These are phyloP conservation scores for Thryonomys swinderianus DNA, from an alignment of 2,113 vertebrate genomes.

Conservation along the genomic window DNA sequence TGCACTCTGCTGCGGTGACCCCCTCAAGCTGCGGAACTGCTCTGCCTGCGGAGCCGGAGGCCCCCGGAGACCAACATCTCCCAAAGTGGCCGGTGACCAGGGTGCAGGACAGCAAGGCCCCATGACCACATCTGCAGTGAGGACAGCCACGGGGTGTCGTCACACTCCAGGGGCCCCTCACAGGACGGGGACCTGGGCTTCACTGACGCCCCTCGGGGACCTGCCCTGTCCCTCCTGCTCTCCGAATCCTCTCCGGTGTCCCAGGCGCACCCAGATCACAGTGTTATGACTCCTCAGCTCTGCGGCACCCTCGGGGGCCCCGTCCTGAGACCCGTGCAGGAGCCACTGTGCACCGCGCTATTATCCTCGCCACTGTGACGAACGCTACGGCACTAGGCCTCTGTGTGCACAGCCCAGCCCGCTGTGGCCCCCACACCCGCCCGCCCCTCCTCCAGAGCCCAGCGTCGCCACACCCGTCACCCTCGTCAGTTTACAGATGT, in stretches of 20 bases:
- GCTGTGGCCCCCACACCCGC: not conserved
- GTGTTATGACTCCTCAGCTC: not conserved
- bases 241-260: too few species aligned
- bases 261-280: not conserved
- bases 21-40: not conserved
- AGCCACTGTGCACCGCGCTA: too few species aligned
- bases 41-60: not conserved
- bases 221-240: not conserved
- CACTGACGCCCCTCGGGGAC: too few species aligned
- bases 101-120: not conserved
- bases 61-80: not conserved
- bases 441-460: not conserved
- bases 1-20: not conserved
- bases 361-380: not conserved
- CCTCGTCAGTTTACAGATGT: not conserved
- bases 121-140: not conserved
- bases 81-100: not conserved
- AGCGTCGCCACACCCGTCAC: not conserved
- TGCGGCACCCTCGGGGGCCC: not conserved
- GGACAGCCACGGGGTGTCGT: not conserved
- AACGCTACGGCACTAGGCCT: not conserved
- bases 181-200: not conserved
- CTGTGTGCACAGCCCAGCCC: not conserved
- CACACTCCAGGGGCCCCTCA: not conserved
- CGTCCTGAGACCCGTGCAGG: not conserved